phyloP scores from a whole-genome alignment of 2,888 invertebrate species.

The Ypsolopha scabrella region DNA sequence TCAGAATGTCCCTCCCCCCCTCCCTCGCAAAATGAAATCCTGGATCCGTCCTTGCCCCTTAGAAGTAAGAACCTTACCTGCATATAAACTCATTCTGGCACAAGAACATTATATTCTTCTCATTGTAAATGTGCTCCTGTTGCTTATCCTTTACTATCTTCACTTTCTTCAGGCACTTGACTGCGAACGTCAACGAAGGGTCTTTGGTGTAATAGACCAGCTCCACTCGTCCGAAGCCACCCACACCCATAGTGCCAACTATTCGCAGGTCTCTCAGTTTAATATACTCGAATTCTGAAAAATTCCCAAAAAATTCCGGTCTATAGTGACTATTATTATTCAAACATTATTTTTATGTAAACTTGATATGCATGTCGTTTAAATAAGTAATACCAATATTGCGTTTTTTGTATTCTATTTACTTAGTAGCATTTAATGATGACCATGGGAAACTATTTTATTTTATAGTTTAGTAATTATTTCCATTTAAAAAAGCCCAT shows the following conservation, averaged over 20 bases:
- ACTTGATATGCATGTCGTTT: no score
- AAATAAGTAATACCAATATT: no score
- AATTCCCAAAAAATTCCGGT: neutral
- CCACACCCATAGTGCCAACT: conserved; percentile 89
- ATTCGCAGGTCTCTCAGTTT: conserved; percentile 83
- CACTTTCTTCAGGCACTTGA: conserved; percentile 90
- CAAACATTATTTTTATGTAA: no score
- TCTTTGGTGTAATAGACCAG: conserved; percentile 74
- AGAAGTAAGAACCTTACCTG: conserved; percentile 57
- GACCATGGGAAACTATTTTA: no score
- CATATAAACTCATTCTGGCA: conserved; percentile 85
- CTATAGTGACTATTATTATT: no score
- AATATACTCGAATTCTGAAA: conserved; percentile 74
- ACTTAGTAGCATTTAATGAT: no score
- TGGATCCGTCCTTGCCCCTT: no score
- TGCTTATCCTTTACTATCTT: conserved; percentile 91
- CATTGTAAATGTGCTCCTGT: conserved; percentile 90
- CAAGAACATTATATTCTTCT: conserved; percentile 85
- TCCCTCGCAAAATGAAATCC: no score
- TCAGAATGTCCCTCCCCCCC: no score
- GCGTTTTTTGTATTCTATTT: no score
- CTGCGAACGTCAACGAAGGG: conserved; percentile 75
- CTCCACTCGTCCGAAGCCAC: conserved; percentile 93
- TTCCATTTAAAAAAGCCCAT: no score
- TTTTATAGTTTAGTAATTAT: no score